Base-by-base conservation (phyloP, 1,140 invertebrate species). In the Hermatobates lingyangjiaoensis region DNA sequence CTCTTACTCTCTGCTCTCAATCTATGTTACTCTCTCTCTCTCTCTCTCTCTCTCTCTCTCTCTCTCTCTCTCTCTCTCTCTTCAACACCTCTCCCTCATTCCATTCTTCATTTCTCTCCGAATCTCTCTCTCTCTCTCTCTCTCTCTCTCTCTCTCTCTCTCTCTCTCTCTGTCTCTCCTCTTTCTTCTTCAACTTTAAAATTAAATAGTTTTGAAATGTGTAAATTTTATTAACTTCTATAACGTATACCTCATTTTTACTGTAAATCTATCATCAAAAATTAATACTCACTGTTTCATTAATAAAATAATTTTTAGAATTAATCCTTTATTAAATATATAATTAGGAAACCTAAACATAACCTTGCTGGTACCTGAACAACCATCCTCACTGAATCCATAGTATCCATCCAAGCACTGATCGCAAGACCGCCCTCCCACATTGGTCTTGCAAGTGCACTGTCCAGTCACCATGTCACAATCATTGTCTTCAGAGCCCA, bases 361-460 rank as follows among this genome's bases (percentile, higher is more conserved):
- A n/a, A n/a, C n/a, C n/a, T n/a, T n/a, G n/a, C n/a, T n/a, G n/a
- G 72, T 67, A 89, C 87, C 73, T 64, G 79, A 74, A 61, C 91
- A 95, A 15, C 90, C 91, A 26, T 73, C 68, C 1, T 71, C 63
- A 1, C 83, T 83, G 59, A 90, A 88, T 45, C 89, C 90, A 64
- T 80, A 95, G 69, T 81, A 81, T 24, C 80, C 77, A 1, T 76
- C 71, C 15, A 83, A 64, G 69, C 92, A 97, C 14, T 64, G 62
- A 59, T 89, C 79, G 65, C 91, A 96, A 26, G 73, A 72, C 15
- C 69, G 64, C 1, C 90, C 89, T n/a, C 74, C 79, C 0, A 95
- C 77, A 3, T 91, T 90, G 2, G 75, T 73, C 57, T 85, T 83
- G 67, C 92, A 96, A 27, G 72, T 66, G 65, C 92, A 97, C 58